These are phyloP conservation scores for Merops nubicus DNA, from an alignment of 2,113 vertebrate species.

Conservation along the genomic window DNA sequence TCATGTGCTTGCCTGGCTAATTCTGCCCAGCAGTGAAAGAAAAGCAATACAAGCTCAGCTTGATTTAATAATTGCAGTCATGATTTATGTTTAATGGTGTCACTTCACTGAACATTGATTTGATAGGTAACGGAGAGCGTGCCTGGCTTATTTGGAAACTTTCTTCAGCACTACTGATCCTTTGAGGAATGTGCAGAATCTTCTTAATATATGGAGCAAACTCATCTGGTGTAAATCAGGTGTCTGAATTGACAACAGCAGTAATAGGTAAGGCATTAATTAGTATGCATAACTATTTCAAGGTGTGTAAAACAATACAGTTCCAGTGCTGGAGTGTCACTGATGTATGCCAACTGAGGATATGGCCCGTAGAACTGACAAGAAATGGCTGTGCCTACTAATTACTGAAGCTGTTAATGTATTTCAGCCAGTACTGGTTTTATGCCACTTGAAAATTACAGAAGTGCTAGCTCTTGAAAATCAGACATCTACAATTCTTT, in stretches of 20 bases:
- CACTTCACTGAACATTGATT: slow-evolving; percentile 51
- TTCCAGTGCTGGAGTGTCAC: neutral
- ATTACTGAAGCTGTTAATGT: neutral
- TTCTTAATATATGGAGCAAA: slow-evolving; percentile 4
- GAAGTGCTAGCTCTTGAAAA: neutral
- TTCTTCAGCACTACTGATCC: neutral
- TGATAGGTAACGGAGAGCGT: slow-evolving; percentile 10
- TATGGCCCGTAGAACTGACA: neutral
- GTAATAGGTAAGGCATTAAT: slow-evolving; percentile 35
- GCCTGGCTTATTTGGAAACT: slow-evolving; percentile 11
- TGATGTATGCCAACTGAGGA: slow-evolving; percentile 36
- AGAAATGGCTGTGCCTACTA: neutral
- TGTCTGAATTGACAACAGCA: slow-evolving; percentile 23
- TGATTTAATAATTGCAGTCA: slow-evolving; percentile 49
- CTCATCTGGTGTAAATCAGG: slow-evolving; percentile 32
- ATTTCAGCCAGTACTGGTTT: neutral
- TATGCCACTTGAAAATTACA: neutral
- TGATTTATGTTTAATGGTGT: neutral
- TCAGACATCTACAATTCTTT: neutral
- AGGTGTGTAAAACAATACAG: slow-evolving; percentile 26
- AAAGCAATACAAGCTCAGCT: slow-evolving; percentile 2
- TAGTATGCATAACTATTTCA: slow-evolving; percentile 30
- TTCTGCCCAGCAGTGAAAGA: neutral
- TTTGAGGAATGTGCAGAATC: slow-evolving; percentile 18
- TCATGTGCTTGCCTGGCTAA: neutral